phyloP scores from a whole-genome alignment of 2,888 invertebrate genomes.

The Mesodorylaimus sp. region DNA sequence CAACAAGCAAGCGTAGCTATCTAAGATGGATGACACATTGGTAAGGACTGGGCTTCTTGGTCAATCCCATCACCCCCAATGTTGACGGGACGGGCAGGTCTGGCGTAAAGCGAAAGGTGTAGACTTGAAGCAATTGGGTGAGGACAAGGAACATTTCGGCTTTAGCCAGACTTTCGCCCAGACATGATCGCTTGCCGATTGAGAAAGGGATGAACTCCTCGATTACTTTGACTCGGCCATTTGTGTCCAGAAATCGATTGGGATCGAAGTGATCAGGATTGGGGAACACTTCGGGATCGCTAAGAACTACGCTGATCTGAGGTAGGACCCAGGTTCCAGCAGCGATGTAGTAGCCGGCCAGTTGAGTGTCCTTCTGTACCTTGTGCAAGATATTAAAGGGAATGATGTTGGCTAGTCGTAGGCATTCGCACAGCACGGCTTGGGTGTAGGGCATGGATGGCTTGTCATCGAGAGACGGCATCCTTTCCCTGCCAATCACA shows the following conservation, averaged over 20 bases:
- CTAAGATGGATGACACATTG: too few species aligned
- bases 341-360: constrained; percentile 14
- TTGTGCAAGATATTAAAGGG: constrained; percentile 17
- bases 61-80: background rate
- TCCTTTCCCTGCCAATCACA: constrained; percentile 12
- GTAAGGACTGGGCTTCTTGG: too few species aligned
- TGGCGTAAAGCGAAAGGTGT: background rate
- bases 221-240: background rate
- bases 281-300: constrained; percentile 16
- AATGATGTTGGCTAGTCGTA: constrained; percentile 22
- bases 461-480: constrained; percentile 10
- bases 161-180: constrained; percentile 6
- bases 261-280: constrained; percentile 18
- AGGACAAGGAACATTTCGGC: constrained; percentile 1
- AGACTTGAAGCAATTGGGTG: background rate
- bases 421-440: constrained; percentile 22
- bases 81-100: background rate
- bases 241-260: constrained; percentile 16
- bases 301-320: constrained; percentile 17
- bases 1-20: too few species aligned
- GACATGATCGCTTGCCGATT: constrained; percentile 4
- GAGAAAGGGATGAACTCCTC: constrained; percentile 6
- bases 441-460: constrained; percentile 15
- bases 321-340: constrained; percentile 18
- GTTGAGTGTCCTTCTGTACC: constrained; percentile 6